Evolutionary conservation across 2,113 vertebrate genomes (phyloP).

Genomic region (Pedionomus torquatus): DNA sequence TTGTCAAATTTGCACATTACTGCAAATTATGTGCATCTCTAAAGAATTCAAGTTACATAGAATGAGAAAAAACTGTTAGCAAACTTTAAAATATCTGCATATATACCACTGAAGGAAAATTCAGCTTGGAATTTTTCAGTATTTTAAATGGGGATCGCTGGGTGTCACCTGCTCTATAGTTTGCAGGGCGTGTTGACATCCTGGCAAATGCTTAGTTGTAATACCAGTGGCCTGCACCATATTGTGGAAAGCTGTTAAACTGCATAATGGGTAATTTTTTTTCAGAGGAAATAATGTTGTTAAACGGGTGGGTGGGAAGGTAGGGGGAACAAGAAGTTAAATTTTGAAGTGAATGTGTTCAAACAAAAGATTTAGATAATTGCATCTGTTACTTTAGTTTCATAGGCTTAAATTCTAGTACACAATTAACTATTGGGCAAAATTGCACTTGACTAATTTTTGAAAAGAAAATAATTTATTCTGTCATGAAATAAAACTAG

Average conservation of each 20-base stretch:
- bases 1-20: conserved; percentile 49
- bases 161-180: conserved; percentile 64
- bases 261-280: conserved; percentile 74
- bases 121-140: conserved; percentile 68
- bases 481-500: conserved; percentile 80
- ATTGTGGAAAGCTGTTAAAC: conserved; percentile 77
- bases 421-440: conserved; percentile 75
- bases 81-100: conserved; percentile 60
- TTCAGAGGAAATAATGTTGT: conserved; percentile 74
- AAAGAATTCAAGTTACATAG: conserved; percentile 66
- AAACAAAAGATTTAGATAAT: conserved; percentile 72
- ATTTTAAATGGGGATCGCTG: conserved; percentile 64
- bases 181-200: conserved; percentile 71
- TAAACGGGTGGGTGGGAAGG: conserved; percentile 44
- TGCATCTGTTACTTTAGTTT: conserved; percentile 79
- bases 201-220: conserved; percentile 72
- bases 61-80: conserved; percentile 64
- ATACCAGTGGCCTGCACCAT: conserved; percentile 74
- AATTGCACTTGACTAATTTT: conserved; percentile 87
- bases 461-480: conserved; percentile 84
- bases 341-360: conserved; percentile 76
- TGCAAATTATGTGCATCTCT: conserved; percentile 66
- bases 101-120: conserved; percentile 63
- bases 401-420: conserved; percentile 76
- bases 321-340: conserved; percentile 63